phyloP scores from a whole-genome alignment of 2,113 vertebrate genomes.

The Tyrannus savana region DNA sequence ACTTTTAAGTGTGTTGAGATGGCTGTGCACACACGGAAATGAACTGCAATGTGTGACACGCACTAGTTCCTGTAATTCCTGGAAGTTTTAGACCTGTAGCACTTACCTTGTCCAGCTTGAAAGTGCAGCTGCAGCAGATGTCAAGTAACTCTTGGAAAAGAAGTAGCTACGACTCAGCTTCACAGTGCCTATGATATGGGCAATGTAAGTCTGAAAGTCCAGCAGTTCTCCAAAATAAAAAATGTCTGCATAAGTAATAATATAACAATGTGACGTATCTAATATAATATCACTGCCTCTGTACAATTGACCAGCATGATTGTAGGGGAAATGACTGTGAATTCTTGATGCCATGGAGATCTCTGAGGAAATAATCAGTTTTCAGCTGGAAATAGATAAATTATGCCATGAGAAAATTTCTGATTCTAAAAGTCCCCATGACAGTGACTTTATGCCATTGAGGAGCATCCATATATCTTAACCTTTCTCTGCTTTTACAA shows the following conservation, averaged over 20 bases:
- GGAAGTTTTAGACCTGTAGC: neutral
- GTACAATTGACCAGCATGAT: neutral
- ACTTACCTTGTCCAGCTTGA: neutral
- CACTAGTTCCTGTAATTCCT: neutral
- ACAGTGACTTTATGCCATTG: neutral
- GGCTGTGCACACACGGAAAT: neutral
- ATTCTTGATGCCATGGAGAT: neutral
- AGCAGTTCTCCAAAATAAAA: neutral
- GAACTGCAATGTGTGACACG: neutral
- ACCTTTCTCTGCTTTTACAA: neutral
- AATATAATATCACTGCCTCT: neutral
- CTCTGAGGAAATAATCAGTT: neutral
- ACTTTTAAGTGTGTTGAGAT: neutral
- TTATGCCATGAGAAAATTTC: neutral
- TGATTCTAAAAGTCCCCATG: neutral
- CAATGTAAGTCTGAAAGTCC: neutral
- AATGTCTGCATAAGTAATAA: neutral
- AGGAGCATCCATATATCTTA: neutral
- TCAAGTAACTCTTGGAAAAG: neutral
- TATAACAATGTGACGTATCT: neutral
- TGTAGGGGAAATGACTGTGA: neutral
- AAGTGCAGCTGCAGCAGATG: neutral
- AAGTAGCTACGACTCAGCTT: neutral
- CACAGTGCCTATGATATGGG: neutral
- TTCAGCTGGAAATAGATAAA: neutral